These are phyloP conservation scores for Drymonia ruficornis DNA, from an alignment of 2,888 invertebrate genomes.

Conservation along the genomic window DNA sequence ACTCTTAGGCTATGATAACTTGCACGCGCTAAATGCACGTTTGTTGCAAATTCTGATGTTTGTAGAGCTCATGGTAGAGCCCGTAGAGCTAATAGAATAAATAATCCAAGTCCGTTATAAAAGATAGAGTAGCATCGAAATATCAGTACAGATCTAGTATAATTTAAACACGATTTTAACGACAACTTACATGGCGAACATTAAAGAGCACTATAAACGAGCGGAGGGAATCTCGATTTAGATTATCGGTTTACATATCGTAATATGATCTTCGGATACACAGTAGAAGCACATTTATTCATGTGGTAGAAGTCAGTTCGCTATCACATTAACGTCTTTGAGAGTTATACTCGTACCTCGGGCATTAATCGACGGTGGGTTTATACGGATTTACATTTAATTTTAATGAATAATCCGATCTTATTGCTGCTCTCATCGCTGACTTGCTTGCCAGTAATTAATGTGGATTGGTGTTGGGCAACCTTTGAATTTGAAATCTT, in stretches of 20 bases:
- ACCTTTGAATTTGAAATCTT: background rate
- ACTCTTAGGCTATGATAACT: too few species aligned
- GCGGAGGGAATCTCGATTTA: conserved; percentile 60
- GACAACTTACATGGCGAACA: conserved; percentile 60
- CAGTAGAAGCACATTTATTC: conserved; percentile 10
- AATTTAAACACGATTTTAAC: conserved; percentile 60
- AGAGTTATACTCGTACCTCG: conserved; percentile 51
- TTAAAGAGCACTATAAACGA: conserved; percentile 65
- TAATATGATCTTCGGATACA: conserved; percentile 57
- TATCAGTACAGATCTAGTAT: conserved; percentile 43
- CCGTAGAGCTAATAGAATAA: too few species aligned
- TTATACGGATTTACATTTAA: conserved; percentile 55
- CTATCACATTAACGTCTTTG: conserved; percentile 67
- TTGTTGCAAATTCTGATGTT: too few species aligned
- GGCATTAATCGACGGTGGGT: conserved; percentile 64
- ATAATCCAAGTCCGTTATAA: background rate
- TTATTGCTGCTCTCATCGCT: conserved; percentile 24
- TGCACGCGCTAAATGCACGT: too few species aligned
- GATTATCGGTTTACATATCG: conserved; percentile 65
- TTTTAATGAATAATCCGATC: conserved; percentile 46
- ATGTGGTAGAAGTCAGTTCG: conserved; percentile 54
- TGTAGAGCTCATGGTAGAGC: too few species aligned
- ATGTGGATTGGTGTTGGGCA: background rate
- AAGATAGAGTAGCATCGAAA: conserved; percentile 12
- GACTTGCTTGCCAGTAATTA: background rate